Percentiles rank a stretch among this genome's conserved stretches.
These are phyloP conservation scores for Nansenia antarctica DNA, from an alignment of 2,113 vertebrate species.

Conservation along the genomic window DNA sequence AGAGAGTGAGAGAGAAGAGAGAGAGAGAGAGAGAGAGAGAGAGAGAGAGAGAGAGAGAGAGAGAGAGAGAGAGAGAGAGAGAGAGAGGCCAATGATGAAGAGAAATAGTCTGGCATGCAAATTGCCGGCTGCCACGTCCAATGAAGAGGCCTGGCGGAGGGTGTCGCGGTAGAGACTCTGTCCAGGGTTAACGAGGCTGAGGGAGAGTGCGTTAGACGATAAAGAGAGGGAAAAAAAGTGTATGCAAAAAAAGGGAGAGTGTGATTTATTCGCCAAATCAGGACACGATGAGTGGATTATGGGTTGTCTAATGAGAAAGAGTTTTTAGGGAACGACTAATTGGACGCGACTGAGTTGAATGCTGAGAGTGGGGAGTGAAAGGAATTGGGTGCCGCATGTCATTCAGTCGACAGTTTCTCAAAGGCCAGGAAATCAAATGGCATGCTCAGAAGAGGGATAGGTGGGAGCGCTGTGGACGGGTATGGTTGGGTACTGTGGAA, in stretches of 20 bases:
- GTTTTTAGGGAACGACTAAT: conserved; percentile 69
- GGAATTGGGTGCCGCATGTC: conserved; percentile 46
- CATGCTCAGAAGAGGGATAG: neutral
- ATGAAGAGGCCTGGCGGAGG: conserved; percentile 70
- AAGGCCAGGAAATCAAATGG: conserved; percentile 12
- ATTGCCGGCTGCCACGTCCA: conserved; percentile 73
- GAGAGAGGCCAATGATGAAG: conserved; percentile 71
- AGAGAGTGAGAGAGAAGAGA: conserved; percentile 27
- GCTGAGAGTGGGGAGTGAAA: conserved; percentile 51
- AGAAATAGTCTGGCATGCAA: conserved; percentile 79
- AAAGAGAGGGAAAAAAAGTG: conserved; percentile 52
- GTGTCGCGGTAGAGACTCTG: conserved; percentile 72
- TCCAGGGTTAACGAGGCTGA: conserved; percentile 68
- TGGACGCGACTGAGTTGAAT: conserved; percentile 69
- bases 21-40: conserved; percentile 46
- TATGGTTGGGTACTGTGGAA: too few relatives aligned
- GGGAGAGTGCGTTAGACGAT: conserved; percentile 34
- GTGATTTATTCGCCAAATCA: conserved; percentile 79
- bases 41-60: conserved; percentile 31
- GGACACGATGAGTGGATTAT: conserved; percentile 72
- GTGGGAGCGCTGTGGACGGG: neutral
- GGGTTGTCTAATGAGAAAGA: conserved; percentile 67
- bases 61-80: conserved; percentile 47
- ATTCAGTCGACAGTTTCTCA: conserved; percentile 36
- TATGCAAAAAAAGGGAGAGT: conserved; percentile 52